Evolutionary conservation across 2,888 invertebrate species (phyloP), one percentile per base, ranked within the genome.

Genomic region (Tenthredo scrophulariae): DNA sequence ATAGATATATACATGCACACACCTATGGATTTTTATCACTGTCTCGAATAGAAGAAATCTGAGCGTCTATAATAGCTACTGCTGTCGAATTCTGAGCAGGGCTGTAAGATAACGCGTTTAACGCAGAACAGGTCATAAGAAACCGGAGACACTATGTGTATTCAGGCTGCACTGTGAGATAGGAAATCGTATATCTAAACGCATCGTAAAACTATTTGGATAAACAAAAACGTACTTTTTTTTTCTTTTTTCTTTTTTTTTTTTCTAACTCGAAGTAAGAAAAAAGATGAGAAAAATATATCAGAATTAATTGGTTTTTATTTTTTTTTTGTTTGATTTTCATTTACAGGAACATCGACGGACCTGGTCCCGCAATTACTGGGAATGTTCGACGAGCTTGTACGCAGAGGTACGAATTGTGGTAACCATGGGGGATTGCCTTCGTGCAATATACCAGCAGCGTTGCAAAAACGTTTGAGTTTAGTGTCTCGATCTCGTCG

Each of bases 341-440:
- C 9, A 22, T 26, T 67, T 83, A 29, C 96, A 98, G 98, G 98
- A 93, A 96, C 97, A 91, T 97, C 97, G 89, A 96, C 97, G 90
- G 98, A 98, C 93, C 95, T 98, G 93, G 96, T 97, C 92, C 97
- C 98, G 86, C 97, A 97, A 89, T 95, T 98, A 87, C 95, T 98
- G 94, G 97, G 97, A 87, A 97, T 97, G 94, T 98, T 97, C 93
- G 98, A 98, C 94, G 97, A 97, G 88, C 94, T 98, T 88, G 95
- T 94, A 67, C 93, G 94, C 74, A 93, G 93, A 58, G 90, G 89
- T 89, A 93, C 95, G 13, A 89, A 90, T 86, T 90, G 89, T 72
- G 84, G 84, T 70, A 86, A 87, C 85, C 89, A 90, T 86, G 89
- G 88, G 84, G 89, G 90, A 58, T 86, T 91, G 77, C 86, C 90